These are phyloP conservation scores for Allacma fusca DNA, from an alignment of 2,888 invertebrate species.

Conservation along the genomic window DNA sequence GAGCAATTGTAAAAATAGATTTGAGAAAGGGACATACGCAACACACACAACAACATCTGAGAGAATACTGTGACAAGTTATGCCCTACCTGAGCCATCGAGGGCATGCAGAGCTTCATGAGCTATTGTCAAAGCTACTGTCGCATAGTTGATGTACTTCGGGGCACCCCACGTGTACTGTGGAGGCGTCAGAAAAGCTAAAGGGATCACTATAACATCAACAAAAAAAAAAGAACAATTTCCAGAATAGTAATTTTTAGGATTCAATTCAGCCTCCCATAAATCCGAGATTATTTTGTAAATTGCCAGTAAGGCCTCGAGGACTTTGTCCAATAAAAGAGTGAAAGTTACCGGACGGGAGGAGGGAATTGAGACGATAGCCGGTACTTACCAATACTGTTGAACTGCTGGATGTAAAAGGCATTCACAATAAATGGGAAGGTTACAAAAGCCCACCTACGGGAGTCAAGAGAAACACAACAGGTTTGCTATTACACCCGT, in stretches of 20 bases:
- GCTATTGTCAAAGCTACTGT: constrained; percentile 67
- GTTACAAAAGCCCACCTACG: constrained; percentile 65
- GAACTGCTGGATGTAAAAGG: constrained; percentile 67
- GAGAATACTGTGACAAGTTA: no score
- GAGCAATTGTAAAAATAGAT: no score
- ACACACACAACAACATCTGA: no score
- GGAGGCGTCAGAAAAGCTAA: constrained; percentile 68
- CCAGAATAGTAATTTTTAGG: background rate
- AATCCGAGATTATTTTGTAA: constrained; percentile 1
- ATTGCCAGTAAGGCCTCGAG: no score
- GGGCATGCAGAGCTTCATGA: constrained; percentile 68
- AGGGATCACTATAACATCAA: constrained; percentile 65
- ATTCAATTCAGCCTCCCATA: background rate
- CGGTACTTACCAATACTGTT: constrained; percentile 67
- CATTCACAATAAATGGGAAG: constrained; percentile 67
- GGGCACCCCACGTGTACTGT: constrained; percentile 66
- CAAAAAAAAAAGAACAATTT: background rate
- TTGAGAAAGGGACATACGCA: no score
- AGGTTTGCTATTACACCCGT: background rate
- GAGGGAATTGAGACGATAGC: no score
- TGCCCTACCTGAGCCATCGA: constrained; percentile 64
- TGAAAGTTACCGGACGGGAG: no score
- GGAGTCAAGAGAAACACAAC: constrained; percentile 40
- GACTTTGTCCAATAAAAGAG: no score
- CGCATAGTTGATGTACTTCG: constrained; percentile 66